Base-by-base conservation (phyloP, 1,140 invertebrate genomes). In the Drosophila jambulina region DNA sequence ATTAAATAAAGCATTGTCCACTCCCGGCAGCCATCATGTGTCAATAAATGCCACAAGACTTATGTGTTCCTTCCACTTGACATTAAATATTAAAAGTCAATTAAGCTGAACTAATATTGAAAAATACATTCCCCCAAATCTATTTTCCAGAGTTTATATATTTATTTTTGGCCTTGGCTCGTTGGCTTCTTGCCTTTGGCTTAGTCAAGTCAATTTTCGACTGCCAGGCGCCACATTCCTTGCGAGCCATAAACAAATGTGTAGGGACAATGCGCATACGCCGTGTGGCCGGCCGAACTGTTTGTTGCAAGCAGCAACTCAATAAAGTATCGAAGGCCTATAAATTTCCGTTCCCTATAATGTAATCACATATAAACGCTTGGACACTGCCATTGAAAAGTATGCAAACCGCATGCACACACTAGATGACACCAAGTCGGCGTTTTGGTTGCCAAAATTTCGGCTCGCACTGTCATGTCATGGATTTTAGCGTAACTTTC, bases 321-420 rank as follows among this genome's bases (percentile, higher is more conserved):
- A 69, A 87, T 88, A 88, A 88, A 90, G 72, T 88, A 87, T 56
- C 59, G 60, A 69, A 78, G 42, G 72, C 74, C 71, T 71, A 83
- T 83, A 77, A 63, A 70, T 82, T 68, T 42, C 25, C 10, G 32
- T 29, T 57, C 56, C 45, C 29, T 51, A 58, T 70, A 59, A 67
- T 70, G 61, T 63, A 63, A 77, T 77, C 72, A 53, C 68, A 74
- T 36, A 49, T 49, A 40, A 36, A 32, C 53, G 32, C 13, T 32
- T 7, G 43, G 9, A 88, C 64, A 87, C 53, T 87, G 61, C 8
- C 38, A 17, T 15, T 4, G 13, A 29, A 77, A 67, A 63, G 67
- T 74, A 48, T 32, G 40, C 29, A 36, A 32, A 67, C 64, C 42
- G n/a, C 10, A 23, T 42, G n/a, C 10, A 23, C 29, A 58, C 32